Base-by-base conservation (phyloP, 2,113 vertebrate genomes). In the Ifrita kowaldi region DNA sequence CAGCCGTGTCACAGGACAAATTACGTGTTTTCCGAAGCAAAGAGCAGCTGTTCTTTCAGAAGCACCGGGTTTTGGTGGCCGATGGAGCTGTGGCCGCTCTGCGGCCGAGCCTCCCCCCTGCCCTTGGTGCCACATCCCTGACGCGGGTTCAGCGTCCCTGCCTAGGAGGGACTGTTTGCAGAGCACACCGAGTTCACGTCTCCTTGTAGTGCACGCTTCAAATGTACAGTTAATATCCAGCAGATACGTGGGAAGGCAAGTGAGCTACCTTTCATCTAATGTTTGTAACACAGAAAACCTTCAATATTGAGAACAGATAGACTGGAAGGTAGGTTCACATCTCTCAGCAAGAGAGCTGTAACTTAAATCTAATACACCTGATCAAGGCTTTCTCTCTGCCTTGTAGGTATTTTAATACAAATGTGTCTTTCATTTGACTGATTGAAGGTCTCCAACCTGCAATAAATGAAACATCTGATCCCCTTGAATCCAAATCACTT, bases 401-500 rank as follows among this genome's bases (percentile, higher is more conserved):
- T 98, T 96, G 91, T 98, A 98, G 97, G 98, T 98, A 98, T 98
- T 98, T 98, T 98, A 96, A 98, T 98, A 99, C 98, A 99, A 98
- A 99, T 97, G 96, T 95, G 98, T 98, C 98, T 99, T 99, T 99
- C 99, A 99, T 99, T 98, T 97, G 97, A 96, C 97, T 98, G 98
- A 98, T 98, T 98, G 98, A 98, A 97, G 98, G 97, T 98, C 98
- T 99, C 97, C 98, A 98, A 98, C 98, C 98, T 98, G 98, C 99
- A 99, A 99, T 99, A 98, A 99, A 99, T 98, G 98, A 97, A 98
- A 98, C 99, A 99, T 99, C 98, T 98, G 98, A 99, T 99, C 99
- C 98, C 98, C 98, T 99, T 99, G 98, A 99, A 98, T 98, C 98
- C 97, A 98, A 99, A 99, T 98, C 97, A 98, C 98, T 98, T 98